Conservation (phyloP, 2,797 vertebrate genomes). For the Gymnocypris eckloni region DNA sequence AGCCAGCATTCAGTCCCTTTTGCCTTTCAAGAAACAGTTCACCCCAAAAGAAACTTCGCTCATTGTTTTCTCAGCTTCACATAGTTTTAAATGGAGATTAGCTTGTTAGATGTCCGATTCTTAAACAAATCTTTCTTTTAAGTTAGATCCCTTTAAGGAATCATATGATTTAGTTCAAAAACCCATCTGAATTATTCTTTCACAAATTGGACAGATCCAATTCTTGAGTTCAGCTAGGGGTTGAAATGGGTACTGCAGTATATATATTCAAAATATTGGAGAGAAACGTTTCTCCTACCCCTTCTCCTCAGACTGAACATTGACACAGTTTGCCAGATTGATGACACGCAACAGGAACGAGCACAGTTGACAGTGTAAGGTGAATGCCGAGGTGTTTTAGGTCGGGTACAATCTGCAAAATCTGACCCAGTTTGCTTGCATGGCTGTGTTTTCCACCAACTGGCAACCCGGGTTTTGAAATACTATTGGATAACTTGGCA, state of each 20-base stretch:
- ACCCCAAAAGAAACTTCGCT: not conserved
- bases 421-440: not conserved
- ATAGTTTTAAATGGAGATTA: not conserved
- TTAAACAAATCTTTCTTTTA: not conserved
- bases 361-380: not conserved
- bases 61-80: not conserved
- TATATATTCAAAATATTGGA: not conserved
- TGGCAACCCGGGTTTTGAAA: not conserved
- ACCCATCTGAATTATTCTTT: not conserved
- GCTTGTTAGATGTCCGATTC: no score
- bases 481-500: not conserved
- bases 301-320: not conserved
- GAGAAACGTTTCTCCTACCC: not conserved
- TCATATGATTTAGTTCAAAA: not conserved
- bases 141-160: not conserved
- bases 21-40: not conserved
- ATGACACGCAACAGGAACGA: not conserved
- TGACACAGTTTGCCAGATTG: not conserved
- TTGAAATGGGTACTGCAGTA: not conserved
- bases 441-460: not conserved
- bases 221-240: not conserved
- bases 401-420: not conserved
- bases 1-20: not conserved
- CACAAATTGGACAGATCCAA: not conserved
- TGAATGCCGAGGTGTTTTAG: not conserved